Evolutionary conservation across 2,888 invertebrate species (phyloP).

Genomic region (Holacanthella duospinosa): DNA sequence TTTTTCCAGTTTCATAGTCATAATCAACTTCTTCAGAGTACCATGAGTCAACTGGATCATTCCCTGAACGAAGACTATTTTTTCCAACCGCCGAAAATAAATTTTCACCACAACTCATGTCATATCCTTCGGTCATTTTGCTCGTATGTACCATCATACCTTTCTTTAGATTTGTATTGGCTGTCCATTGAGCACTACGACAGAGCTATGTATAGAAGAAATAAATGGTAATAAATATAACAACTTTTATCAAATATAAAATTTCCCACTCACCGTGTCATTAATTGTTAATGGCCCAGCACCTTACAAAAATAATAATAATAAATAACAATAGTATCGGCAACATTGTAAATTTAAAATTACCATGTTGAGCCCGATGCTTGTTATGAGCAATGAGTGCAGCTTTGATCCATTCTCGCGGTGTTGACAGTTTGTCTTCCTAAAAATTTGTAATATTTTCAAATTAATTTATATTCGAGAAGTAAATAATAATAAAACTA

Average conservation of each 20-base stretch:
- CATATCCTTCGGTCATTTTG: constrained; percentile 1
- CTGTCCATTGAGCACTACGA: background rate
- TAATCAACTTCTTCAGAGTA: background rate
- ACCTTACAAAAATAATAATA: background rate
- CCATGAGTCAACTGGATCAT: background rate
- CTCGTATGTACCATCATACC: background rate
- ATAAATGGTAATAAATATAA: background rate
- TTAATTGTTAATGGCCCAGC: background rate
- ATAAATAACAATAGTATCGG: background rate
- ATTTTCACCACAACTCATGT: background rate
- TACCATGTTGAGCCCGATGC: background rate
- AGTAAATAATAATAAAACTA: too few species aligned
- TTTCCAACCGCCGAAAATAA: background rate
- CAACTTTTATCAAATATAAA: background rate
- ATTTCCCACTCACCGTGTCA: background rate
- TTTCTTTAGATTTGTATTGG: background rate
- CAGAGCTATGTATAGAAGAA: background rate
- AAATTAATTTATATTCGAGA: too few species aligned
- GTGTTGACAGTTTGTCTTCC: background rate
- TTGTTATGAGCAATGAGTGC: background rate
- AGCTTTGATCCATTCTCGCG: background rate
- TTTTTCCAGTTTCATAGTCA: background rate
- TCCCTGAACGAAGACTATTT: background rate
- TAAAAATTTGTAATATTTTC: too few species aligned
- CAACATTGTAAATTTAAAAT: background rate